phyloP scores from a whole-genome alignment of 2,113 vertebrate species.

The Monarcha castaneiventris region DNA sequence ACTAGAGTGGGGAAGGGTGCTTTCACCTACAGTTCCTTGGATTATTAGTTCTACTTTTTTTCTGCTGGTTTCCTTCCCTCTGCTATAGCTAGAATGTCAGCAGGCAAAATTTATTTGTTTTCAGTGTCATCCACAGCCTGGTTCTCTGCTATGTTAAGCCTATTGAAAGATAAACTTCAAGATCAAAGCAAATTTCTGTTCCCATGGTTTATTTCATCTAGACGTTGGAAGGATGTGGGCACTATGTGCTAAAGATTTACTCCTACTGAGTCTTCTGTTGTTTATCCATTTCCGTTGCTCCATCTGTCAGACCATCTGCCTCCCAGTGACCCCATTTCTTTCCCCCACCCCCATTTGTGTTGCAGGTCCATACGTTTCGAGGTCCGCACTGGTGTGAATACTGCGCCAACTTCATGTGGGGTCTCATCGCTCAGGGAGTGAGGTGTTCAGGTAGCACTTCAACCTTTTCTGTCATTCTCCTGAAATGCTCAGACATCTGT shows the following conservation, averaged over 20 bases:
- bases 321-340: constrained; percentile 34
- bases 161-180: constrained; percentile 28
- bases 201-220: constrained; percentile 24
- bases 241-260: neutral
- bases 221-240: neutral
- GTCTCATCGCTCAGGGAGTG: constrained; percentile 97
- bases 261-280: constrained; percentile 17
- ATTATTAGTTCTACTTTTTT: constrained; percentile 4
- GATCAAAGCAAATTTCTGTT: constrained; percentile 40
- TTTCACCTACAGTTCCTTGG: neutral
- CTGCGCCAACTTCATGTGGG: constrained; percentile 99
- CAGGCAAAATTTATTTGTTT: neutral
- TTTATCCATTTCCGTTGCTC: constrained; percentile 38
- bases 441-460: constrained; percentile 89
- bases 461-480: neutral
- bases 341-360: neutral
- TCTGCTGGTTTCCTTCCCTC: neutral
- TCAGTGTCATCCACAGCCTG: neutral
- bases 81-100: neutral
- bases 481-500: neutral
- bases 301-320: constrained; percentile 53
- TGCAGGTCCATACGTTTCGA: constrained; percentile 92
- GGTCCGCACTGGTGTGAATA: constrained; percentile 98
- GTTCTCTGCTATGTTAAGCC: neutral
- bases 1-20: neutral